Evolutionary conservation across 2,797 vertebrate species (phyloP).

Genomic region (Coendou prehensilis): DNA sequence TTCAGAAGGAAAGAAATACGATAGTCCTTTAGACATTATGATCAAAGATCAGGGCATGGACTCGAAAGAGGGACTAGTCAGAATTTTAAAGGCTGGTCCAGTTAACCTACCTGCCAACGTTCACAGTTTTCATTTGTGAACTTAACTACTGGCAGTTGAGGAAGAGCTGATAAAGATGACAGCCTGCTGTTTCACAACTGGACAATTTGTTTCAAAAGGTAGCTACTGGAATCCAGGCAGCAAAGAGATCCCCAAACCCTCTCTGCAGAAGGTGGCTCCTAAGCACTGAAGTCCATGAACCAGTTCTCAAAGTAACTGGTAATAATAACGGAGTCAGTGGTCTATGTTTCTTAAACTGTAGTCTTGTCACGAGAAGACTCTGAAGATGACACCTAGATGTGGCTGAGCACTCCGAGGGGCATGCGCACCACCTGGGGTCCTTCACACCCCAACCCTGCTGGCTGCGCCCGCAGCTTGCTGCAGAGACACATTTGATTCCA

Average conservation of each 20-base stretch:
- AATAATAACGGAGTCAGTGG: neutral
- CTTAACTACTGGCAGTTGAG: neutral
- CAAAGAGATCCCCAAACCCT: neutral
- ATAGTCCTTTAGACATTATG: constrained; percentile 19
- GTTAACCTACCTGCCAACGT: constrained; percentile 60
- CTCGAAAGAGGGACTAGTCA: neutral
- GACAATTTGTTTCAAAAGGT: neutral
- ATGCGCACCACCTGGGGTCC: neutral
- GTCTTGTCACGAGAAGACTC: neutral
- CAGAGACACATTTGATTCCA: accelerated
- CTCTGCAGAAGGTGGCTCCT: neutral
- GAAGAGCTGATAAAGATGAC: neutral
- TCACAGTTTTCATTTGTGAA: constrained; percentile 42
- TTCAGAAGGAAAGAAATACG: constrained; percentile 63
- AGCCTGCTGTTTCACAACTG: neutral
- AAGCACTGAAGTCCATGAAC: neutral
- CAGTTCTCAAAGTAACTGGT: neutral
- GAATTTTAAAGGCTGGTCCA: neutral
- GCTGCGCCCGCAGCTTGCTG: neutral
- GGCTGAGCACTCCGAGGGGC: neutral
- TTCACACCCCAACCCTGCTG: neutral
- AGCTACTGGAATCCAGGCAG: neutral
- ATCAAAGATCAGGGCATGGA: neutral
- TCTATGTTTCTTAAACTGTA: neutral
- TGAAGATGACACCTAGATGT: neutral